Evolutionary conservation across 1,140 invertebrate genomes (phyloP).

Genomic region (Drosophila lacertosa): DNA sequence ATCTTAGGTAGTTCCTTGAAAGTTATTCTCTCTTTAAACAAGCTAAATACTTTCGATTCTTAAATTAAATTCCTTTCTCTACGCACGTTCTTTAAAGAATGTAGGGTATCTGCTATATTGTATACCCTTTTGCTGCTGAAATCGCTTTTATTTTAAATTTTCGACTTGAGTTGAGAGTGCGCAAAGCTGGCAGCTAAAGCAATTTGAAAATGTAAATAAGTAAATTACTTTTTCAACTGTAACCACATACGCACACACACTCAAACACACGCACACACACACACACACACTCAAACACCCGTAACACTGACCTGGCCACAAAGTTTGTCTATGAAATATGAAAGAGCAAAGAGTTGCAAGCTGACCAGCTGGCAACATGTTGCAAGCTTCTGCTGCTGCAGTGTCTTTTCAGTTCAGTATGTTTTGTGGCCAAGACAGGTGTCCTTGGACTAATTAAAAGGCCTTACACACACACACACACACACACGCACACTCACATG

Average conservation of each 20-base stretch:
- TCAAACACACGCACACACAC: conserved; percentile 34
- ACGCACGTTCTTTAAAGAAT: too few species aligned
- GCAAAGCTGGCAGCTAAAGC: conserved; percentile 36
- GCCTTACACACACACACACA: conserved; percentile 35
- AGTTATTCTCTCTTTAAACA: too few species aligned
- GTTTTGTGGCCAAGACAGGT: conserved; percentile 49
- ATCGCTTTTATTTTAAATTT: not conserved
- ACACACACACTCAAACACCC: not conserved
- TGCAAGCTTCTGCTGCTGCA: conserved; percentile 27
- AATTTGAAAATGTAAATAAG: conserved; percentile 75
- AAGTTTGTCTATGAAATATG: conserved; percentile 41
- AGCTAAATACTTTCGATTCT: too few species aligned
- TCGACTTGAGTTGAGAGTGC: conserved; percentile 10
- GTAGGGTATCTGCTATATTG: too few species aligned
- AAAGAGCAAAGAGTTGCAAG: too few species aligned
- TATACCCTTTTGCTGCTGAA: not conserved
- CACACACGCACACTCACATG: conserved; percentile 24
- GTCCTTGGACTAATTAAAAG: conserved; percentile 79
- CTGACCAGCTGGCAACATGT: conserved; percentile 31
- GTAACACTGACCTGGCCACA: conserved; percentile 3
- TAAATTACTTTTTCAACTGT: conserved; percentile 69
- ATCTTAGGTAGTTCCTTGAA: too few species aligned
- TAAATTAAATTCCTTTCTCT: too few species aligned
- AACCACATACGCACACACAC: conserved; percentile 40
- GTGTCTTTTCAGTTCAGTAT: conserved; percentile 31